These are phyloP conservation scores for Brachionus plicatilis DNA, from an alignment of 1,140 invertebrate species.

Conservation along the genomic window DNA sequence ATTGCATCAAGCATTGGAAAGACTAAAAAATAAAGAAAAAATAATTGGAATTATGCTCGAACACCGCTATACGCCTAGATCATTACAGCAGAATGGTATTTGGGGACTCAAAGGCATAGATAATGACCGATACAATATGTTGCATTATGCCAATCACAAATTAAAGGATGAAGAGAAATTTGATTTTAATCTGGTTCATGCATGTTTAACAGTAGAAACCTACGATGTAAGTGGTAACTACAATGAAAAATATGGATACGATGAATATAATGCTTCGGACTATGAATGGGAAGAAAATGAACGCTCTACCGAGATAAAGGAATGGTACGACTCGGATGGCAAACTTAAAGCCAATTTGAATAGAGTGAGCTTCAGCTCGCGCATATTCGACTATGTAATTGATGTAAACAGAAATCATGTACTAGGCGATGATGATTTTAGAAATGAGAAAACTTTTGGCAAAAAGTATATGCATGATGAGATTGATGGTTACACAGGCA, in stretches of 20 bases:
- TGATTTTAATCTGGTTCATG: neutral
- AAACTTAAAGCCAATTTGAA: neutral
- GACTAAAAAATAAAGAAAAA: neutral
- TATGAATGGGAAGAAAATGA: neutral
- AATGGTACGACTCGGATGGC: neutral
- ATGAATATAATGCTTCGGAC: neutral
- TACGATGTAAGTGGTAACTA: neutral
- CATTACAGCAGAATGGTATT: neutral
- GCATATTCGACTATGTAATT: neutral
- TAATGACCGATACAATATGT: neutral
- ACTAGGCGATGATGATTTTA: neutral
- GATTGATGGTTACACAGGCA: neutral
- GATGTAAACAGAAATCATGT: neutral
- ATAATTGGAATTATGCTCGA: neutral
- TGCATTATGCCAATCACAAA: neutral
- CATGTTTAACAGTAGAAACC: neutral
- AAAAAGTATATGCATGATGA: neutral
- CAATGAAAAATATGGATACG: neutral
- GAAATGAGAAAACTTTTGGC: neutral
- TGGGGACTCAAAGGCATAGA: neutral
- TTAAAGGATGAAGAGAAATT: neutral
- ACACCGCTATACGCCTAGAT: neutral
- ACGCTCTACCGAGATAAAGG: neutral
- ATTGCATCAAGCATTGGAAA: neutral
- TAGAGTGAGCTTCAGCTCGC: neutral